phyloP scores from a whole-genome alignment of 2,888 invertebrate genomes.

The Drosophila yooni region DNA sequence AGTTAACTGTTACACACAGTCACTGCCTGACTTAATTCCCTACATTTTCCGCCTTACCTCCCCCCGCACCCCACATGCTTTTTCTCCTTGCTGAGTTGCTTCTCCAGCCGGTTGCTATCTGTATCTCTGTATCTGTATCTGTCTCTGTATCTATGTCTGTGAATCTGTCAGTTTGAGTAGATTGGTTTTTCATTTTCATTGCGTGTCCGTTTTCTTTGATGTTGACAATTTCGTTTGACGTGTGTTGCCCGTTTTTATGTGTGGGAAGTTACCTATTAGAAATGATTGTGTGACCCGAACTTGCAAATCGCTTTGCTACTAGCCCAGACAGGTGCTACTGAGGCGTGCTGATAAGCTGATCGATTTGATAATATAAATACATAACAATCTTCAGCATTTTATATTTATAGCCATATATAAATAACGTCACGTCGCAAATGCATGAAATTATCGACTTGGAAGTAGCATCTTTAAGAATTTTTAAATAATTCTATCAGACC shows the following conservation, averaged over 20 bases:
- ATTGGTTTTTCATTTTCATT: slow-evolving; percentile 51
- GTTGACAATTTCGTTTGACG: slow-evolving; percentile 35
- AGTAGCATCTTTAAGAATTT: neutral
- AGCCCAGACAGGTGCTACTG: slow-evolving; percentile 35
- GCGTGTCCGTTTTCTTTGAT: slow-evolving; percentile 32
- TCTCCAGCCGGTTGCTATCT: neutral
- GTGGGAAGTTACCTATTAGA: slow-evolving; percentile 23
- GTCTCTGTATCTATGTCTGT: slow-evolving; percentile 9
- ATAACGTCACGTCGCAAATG: neutral
- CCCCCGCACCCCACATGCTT: neutral
- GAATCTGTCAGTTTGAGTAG: slow-evolving; percentile 20
- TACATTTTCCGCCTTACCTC: slow-evolving; percentile 57
- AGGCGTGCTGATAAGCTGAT: slow-evolving; percentile 46
- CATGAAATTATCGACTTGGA: neutral
- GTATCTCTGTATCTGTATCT: slow-evolving; percentile 11
- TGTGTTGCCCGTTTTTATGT: slow-evolving; percentile 10
- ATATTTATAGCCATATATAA: neutral
- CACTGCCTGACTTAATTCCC: slow-evolving; percentile 79
- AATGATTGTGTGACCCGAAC: slow-evolving; percentile 43
- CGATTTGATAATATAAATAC: slow-evolving; percentile 27
- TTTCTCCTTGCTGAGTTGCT: slow-evolving; percentile 5
- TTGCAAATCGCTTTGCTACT: slow-evolving; percentile 16
- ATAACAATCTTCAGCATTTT: slow-evolving; percentile 3
- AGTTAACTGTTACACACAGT: slow-evolving; percentile 78
- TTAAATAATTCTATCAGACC: neutral